phyloP scores from a whole-genome alignment of 2,888 invertebrate species.

The Drosophila quinaria region DNA sequence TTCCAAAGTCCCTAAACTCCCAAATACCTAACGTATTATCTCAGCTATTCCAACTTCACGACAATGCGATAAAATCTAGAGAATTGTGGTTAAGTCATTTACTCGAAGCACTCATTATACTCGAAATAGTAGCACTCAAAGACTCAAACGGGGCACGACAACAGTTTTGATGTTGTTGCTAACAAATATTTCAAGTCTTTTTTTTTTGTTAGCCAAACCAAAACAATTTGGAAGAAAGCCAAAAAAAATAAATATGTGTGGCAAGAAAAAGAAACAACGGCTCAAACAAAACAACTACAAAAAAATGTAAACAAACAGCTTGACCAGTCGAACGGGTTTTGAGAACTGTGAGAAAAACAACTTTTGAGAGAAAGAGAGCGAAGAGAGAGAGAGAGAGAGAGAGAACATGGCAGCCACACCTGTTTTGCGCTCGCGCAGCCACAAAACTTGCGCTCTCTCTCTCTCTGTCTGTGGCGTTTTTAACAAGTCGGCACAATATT shows the following conservation, averaged over 20 bases:
- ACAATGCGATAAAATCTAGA: slow-evolving; percentile 10
- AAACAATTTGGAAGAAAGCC: slow-evolving; percentile 60
- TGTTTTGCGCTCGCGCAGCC: slow-evolving; percentile 68
- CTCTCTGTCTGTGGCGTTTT: neutral
- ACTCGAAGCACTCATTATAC: neutral
- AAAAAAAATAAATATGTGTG: slow-evolving; percentile 21
- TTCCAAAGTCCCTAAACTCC: neutral
- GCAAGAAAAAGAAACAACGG: slow-evolving; percentile 32
- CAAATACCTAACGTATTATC: neutral
- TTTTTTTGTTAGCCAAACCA: slow-evolving; percentile 19
- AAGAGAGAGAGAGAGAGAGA: slow-evolving; percentile 6
- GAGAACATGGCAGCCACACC: slow-evolving; percentile 64
- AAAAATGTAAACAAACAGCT: slow-evolving; percentile 76
- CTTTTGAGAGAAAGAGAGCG: neutral
- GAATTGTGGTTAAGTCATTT: slow-evolving; percentile 34
- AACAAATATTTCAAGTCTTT: slow-evolving; percentile 56
- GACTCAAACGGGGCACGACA: slow-evolving; percentile 3
- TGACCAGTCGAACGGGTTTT: slow-evolving; percentile 71
- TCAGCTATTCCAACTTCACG: neutral
- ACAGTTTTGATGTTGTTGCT: slow-evolving; percentile 48
- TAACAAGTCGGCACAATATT: slow-evolving; percentile 24
- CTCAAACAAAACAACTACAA: slow-evolving; percentile 58
- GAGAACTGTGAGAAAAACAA: slow-evolving; percentile 16
- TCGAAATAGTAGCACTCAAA: slow-evolving; percentile 3
- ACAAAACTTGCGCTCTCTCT: slow-evolving; percentile 17